phyloP scores from a whole-genome alignment of 2,888 invertebrate genomes.

The Alloscopus bannaensis region DNA sequence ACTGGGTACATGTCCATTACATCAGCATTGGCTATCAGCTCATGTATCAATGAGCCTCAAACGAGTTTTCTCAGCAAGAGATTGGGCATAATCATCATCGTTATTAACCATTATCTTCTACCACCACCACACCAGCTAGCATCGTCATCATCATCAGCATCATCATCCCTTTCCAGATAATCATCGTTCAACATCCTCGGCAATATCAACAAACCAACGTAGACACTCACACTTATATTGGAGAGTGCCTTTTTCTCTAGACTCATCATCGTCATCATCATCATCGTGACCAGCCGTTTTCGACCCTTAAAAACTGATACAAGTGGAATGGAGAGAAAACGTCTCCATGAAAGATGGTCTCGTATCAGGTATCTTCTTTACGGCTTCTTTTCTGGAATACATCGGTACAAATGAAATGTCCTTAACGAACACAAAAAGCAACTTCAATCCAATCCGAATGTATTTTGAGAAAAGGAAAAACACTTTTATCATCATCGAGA shows the following conservation, averaged over 20 bases:
- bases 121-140: slow-evolving; percentile 8
- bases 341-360: slow-evolving; percentile 15
- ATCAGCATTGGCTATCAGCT: slow-evolving; percentile 62
- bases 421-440: slow-evolving; percentile 36
- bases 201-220: slow-evolving; percentile 41
- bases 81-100: slow-evolving; percentile 70
- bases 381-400: slow-evolving; percentile 23
- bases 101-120: slow-evolving; percentile 57
- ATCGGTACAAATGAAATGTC: slow-evolving; percentile 49
- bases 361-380: slow-evolving; percentile 53
- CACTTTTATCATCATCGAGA: slow-evolving; percentile 42
- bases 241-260: background rate
- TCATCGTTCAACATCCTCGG: slow-evolving; percentile 46
- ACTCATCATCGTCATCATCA: background rate
- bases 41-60: slow-evolving; percentile 72
- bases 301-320: slow-evolving; percentile 43
- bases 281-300: slow-evolving; percentile 9
- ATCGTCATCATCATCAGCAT: slow-evolving; percentile 45
- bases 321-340: background rate
- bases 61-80: slow-evolving; percentile 73
- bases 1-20: slow-evolving; percentile 22
- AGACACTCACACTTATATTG: slow-evolving; percentile 21
- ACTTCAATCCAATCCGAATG: background rate
- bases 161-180: slow-evolving; percentile 47
- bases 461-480: slow-evolving; percentile 30